Percentiles rank a stretch among this genome's conserved stretches.
Conservation (phyloP, 2,113 vertebrate species). For the Zootoca vivipara region DNA sequence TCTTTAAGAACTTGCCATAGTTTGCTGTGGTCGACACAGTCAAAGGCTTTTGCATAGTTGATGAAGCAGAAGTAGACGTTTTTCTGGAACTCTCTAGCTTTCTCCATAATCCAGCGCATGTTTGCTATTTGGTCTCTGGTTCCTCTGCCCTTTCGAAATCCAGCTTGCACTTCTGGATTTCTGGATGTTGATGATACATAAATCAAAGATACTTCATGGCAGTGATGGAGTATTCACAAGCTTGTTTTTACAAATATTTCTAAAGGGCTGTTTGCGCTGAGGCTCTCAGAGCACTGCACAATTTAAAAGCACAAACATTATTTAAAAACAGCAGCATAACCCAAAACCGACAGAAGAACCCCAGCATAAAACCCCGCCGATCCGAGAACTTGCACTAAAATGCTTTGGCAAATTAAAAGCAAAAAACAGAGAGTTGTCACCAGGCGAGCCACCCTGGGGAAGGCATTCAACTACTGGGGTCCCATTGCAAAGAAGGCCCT, state of each 20-base stretch:
- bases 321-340: background rate
- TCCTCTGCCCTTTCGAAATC: no score
- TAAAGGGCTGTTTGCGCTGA: background rate
- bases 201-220: background rate
- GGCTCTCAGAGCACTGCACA: background rate
- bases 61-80: no score
- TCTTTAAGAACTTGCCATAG: no score
- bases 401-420: background rate
- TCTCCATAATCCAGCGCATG: no score
- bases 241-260: background rate
- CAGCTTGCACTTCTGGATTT: no score
- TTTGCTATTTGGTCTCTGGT: no score
- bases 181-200: background rate
- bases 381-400: background rate
- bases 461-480: background rate
- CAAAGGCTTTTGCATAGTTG: no score
- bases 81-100: no score
- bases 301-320: background rate
- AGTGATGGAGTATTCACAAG: background rate
- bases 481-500: background rate
- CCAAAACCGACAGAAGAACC: no score
- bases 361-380: background rate
- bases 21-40: no score
- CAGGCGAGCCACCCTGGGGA: background rate
- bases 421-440: background rate